These are phyloP conservation scores for Zapus hudsonius DNA, from an alignment of 2,113 vertebrate species.

Conservation along the genomic window DNA sequence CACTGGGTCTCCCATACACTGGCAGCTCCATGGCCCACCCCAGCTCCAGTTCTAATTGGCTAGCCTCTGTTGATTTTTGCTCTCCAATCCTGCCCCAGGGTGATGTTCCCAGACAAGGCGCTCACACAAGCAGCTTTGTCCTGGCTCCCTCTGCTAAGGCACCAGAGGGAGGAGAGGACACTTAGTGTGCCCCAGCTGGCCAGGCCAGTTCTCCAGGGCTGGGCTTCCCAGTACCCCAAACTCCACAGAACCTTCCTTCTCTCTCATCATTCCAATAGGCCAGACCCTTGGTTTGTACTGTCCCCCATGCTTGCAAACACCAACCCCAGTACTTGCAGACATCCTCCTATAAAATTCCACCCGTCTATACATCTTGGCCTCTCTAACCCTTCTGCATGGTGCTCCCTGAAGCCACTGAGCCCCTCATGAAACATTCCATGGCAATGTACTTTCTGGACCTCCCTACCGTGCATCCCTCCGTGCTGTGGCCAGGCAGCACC, in stretches of 20 bases:
- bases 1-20: fast-evolving
- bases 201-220: background rate
- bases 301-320: background rate
- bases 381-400: too few species aligned
- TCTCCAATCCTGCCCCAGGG: background rate
- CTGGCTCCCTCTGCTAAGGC: background rate
- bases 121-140: fast-evolving
- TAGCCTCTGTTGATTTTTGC: background rate
- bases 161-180: fast-evolving
- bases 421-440: too few species aligned
- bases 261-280: fast-evolving
- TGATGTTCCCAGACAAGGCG: too few species aligned
- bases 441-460: fast-evolving
- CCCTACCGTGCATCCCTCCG: fast-evolving
- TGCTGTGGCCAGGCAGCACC: background rate
- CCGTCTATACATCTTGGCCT: fast-evolving
- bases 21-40: fast-evolving
- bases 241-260: fast-evolving
- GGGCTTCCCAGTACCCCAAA: background rate
- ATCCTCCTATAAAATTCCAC: too few species aligned
- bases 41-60: too few species aligned
- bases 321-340: too few species aligned
- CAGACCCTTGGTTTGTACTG: background rate
- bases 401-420: background rate
- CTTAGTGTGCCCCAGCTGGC: fast-evolving